Base-by-base conservation (phyloP, 2,888 invertebrate species). In the Liodrosophila aerea region DNA sequence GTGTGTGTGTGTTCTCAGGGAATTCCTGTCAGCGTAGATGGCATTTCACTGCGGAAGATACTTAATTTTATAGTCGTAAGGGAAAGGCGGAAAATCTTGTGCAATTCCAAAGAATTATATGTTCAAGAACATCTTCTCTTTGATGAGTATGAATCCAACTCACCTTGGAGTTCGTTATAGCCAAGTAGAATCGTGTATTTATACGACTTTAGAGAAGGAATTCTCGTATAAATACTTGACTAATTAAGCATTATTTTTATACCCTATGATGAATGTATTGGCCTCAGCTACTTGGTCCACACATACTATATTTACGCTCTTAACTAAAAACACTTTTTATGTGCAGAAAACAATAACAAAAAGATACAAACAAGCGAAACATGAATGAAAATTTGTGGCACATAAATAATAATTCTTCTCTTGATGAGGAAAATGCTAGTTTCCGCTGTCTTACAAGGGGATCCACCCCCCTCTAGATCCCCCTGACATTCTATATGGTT, bases 361-460 rank as follows among this genome's bases (percentile, higher is more conserved):
- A 31, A 68, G 56, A 54, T 12, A 74, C 49, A 64, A 73, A 57
- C 57, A 63, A 46, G 33, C 40, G 41, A 82, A 82, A 75, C 66
- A 81, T 81, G 85, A 81, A 81, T 85, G 82, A 75, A 81, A 22
- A 4, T 22, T 67, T 66, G 72, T 73, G 53, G 51, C 61, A 70
- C 51, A 85, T 82, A 81, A 78, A 85, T 71, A 72, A 77, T 67
- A 71, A 58, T 56, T 65, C 41, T 64, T 22, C 47, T 52, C 36
- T 57, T 39, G 40, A 22, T 15, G 41, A 22, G 33, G 16, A 11
- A 1, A 1, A 30, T 9, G 31, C 15, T 45, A 9, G 47, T 44
- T 58, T 56, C 51, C 62, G 58, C 30, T 66, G 39, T 50, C 37
- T 67, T 70, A 58, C 59, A 64, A 31, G 4, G 13, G 15, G 15